These are phyloP conservation scores for Drosophila setosimentum DNA, from an alignment of 2,888 invertebrate genomes.

Conservation along the genomic window DNA sequence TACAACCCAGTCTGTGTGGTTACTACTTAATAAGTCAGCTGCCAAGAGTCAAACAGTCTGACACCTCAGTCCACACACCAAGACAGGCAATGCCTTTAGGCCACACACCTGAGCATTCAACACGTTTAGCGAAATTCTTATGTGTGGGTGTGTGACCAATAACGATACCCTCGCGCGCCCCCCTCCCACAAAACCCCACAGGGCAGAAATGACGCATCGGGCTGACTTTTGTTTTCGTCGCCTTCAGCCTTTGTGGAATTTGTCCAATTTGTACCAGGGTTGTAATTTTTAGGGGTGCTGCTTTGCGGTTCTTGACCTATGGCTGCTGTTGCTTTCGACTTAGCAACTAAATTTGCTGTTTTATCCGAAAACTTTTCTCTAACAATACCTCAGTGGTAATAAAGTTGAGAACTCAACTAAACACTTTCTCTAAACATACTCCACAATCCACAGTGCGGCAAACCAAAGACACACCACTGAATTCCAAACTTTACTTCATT, in stretches of 20 bases:
- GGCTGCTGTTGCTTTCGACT: conserved; percentile 1
- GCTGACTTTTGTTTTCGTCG: conserved; percentile 37
- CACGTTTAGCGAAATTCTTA: conserved; percentile 41
- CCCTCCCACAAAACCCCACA: conserved; percentile 7
- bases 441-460: conserved; percentile 24
- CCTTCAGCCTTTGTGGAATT: conserved; percentile 27
- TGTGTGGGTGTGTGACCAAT: conserved; percentile 5
- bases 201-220: conserved; percentile 69
- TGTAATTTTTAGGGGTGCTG: conserved; percentile 35
- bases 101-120: conserved; percentile 44
- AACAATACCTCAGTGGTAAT: not conserved
- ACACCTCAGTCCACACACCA: not conserved
- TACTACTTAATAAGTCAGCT: conserved; percentile 23
- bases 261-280: conserved; percentile 13
- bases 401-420: not conserved
- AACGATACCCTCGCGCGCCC: not conserved
- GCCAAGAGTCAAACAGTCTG: conserved; percentile 26
- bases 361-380: not conserved
- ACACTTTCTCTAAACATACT: not conserved
- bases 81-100: conserved; percentile 3
- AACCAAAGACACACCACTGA: conserved; percentile 17
- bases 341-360: not conserved
- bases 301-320: conserved; percentile 64
- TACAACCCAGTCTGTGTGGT: conserved; percentile 20
- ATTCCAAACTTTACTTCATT: conserved; percentile 27